phyloP scores from a whole-genome alignment of 1,140 invertebrate genomes.

The Dreissena polymorpha region DNA sequence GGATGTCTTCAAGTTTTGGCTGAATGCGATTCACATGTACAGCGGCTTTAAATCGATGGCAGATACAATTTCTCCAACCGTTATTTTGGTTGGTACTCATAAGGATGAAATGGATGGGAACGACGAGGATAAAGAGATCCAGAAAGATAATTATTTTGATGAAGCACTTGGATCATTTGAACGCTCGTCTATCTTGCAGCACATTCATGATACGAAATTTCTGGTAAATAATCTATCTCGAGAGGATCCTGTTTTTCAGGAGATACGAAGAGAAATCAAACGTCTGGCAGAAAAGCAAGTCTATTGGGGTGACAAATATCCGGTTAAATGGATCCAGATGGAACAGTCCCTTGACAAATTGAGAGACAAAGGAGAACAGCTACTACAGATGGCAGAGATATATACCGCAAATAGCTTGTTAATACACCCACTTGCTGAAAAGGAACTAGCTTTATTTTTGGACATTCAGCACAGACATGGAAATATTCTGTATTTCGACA shows the following conservation, averaged over 20 bases:
- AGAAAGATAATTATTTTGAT: conserved; percentile 31
- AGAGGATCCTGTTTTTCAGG: not conserved
- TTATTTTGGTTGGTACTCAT: no score
- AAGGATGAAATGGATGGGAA: conserved; percentile 10
- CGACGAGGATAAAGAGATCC: conserved; percentile 35
- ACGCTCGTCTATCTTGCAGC: not conserved
- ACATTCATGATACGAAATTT: conserved; percentile 25
- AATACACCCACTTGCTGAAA: no score
- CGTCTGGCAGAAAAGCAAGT: conserved; percentile 2
- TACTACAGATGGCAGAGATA: no score
- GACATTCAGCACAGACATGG: no score
- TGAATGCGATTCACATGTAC: no score
- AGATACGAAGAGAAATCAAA: conserved; percentile 10
- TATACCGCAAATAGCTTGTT: no score
- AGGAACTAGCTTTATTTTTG: no score
- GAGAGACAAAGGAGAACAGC: conserved; percentile 22
- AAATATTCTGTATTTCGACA: no score
- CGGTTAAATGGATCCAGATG: conserved; percentile 24
- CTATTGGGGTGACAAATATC: conserved; percentile 20
- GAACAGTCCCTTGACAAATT: conserved; percentile 9
- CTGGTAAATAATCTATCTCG: conserved; percentile 18
- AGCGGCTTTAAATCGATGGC: no score
- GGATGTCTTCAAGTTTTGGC: no score
- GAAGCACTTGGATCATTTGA: conserved; percentile 36
- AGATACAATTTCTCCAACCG: no score